phyloP scores from a whole-genome alignment of 2,888 invertebrate genomes.

The Chorisops tibialis region DNA sequence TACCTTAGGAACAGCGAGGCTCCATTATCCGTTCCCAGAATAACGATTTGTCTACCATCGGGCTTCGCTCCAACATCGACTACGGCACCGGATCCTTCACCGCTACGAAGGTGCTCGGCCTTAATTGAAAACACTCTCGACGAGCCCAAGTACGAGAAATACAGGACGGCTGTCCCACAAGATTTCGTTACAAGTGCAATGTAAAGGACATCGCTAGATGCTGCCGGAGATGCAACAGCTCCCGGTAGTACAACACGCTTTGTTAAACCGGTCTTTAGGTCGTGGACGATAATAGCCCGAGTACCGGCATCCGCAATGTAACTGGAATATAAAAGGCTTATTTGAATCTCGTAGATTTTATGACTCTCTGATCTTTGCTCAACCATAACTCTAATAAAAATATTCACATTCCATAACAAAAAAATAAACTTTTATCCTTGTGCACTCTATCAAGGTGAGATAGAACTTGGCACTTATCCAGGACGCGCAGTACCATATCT shows the following conservation, averaged over 20 bases:
- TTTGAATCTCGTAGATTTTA: no score
- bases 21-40: conserved; percentile 61
- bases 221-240: conserved; percentile 50
- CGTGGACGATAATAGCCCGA: conserved; percentile 54
- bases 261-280: conserved; percentile 54
- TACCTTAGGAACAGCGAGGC: conserved; percentile 61
- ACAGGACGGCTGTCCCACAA: conserved; percentile 54
- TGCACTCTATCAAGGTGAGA: no score
- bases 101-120: conserved; percentile 55
- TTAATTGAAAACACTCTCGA: conserved; percentile 58
- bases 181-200: conserved; percentile 55
- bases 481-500: no score
- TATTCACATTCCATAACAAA: no score
- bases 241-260: conserved; percentile 59
- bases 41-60: conserved; percentile 54
- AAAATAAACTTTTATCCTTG: no score
- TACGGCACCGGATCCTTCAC: conserved; percentile 57
- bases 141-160: conserved; percentile 60
- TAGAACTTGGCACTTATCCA: no score
- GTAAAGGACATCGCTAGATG: conserved; percentile 59
- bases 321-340: conserved; percentile 36
- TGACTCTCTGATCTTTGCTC: no score
- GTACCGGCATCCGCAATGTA: conserved; percentile 44
- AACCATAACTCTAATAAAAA: no score
- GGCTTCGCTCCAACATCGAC: conserved; percentile 59